phyloP scores from a whole-genome alignment of 1,140 invertebrate species.

The Hyposmocoma kahamanoa region DNA sequence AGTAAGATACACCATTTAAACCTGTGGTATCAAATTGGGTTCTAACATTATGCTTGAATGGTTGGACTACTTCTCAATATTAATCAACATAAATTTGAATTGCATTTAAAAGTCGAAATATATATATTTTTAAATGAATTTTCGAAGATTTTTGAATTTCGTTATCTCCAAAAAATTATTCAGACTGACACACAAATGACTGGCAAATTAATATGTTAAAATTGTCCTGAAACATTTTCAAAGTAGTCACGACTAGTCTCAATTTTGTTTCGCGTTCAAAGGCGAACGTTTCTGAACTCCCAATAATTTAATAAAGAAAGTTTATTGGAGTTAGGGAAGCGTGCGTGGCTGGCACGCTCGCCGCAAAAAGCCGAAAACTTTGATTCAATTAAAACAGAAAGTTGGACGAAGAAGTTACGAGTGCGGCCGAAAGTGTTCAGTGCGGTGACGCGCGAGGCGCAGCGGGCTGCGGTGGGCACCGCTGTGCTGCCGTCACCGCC shows the following conservation, averaged over 20 bases:
- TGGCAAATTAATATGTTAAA: no score
- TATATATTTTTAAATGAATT: no score
- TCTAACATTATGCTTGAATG: no score
- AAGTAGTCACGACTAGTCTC: slow-evolving; percentile 47
- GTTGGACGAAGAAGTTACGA: slow-evolving; percentile 62
- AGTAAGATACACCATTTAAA: no score
- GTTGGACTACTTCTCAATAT: no score
- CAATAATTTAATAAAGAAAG: slow-evolving; percentile 73
- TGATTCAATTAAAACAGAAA: slow-evolving; percentile 71
- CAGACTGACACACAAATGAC: no score
- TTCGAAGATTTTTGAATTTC: no score
- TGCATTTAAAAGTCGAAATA: no score
- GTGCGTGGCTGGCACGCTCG: slow-evolving; percentile 67
- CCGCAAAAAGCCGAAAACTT: slow-evolving; percentile 70
- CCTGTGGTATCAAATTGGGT: no score
- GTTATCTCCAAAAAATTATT: no score
- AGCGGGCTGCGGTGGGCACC: slow-evolving; percentile 1
- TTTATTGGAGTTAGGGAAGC: slow-evolving; percentile 46
- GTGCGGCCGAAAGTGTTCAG: slow-evolving; percentile 41
- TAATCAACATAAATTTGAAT: no score
- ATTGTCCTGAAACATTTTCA: no score
- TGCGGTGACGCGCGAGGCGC: slow-evolving; percentile 14
- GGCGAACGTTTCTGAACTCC: slow-evolving; percentile 67
- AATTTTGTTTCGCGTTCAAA: slow-evolving; percentile 63
- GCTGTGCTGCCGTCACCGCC: slow-evolving; percentile 10